Evolutionary conservation across 2,797 vertebrate genomes (phyloP).

Genomic region (Threskiornis aethiopicus): DNA sequence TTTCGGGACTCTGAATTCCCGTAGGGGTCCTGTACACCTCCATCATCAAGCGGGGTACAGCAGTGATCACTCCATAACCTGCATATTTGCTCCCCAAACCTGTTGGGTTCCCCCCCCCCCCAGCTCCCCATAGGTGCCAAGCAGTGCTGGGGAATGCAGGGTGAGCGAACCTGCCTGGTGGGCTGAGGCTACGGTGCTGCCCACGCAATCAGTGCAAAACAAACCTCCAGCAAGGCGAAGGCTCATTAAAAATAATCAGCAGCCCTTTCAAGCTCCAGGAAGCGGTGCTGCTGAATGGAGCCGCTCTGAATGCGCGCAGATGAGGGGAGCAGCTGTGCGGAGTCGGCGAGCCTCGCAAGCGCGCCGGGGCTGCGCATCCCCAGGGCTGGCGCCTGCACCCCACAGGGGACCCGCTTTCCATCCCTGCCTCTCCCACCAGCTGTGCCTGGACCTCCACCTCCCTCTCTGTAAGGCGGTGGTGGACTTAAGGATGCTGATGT

Average conservation of each 20-base stretch:
- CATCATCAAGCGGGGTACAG: not conserved
- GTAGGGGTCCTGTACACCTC: not conserved
- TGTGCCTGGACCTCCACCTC: not conserved
- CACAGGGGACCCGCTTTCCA: not conserved
- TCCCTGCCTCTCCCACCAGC: not conserved
- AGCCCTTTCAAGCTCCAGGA: not conserved
- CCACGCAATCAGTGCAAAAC: not conserved
- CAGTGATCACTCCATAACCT: not conserved
- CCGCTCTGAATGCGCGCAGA: not conserved
- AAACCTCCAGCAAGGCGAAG: not conserved
- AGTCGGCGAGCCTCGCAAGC: not conserved
- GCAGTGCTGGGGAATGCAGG: accelerated
- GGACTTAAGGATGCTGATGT: not conserved
- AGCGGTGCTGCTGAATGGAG: not conserved
- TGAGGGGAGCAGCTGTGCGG: not conserved
- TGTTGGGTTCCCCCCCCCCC: accelerated
- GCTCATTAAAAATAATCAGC: not conserved
- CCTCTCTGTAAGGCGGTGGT: not conserved
- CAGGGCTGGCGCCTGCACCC: not conserved
- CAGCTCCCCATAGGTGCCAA: not conserved
- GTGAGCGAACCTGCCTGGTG: not conserved
- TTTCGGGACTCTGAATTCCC: not conserved
- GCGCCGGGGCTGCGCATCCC: accelerated
- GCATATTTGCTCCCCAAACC: not conserved
- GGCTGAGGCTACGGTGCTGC: not conserved